Conservation (phyloP, 64 coral and sea anemone genomes). For the Stichodactyla helianthus region DNA sequence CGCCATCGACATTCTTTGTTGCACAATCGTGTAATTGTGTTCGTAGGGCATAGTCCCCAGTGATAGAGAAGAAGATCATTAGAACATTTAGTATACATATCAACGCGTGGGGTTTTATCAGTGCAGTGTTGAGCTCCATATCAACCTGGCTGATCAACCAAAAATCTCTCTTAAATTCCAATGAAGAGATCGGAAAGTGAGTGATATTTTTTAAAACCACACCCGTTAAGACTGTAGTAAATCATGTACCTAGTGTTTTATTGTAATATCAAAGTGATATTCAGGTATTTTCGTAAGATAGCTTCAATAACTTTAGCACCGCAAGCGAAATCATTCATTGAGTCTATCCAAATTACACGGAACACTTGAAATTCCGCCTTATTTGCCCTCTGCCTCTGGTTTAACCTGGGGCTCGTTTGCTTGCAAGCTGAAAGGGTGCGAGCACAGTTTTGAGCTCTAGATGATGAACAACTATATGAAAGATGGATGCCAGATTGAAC, state of each 20-base stretch:
- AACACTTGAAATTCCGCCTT: not conserved
- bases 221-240: no score
- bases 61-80: not conserved
- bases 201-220: no score
- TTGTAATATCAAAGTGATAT: no score
- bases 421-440: no score
- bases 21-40: not conserved
- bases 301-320: not conserved
- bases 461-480: not conserved
- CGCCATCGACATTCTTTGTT: not conserved
- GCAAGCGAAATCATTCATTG: not conserved
- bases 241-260: no score
- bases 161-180: no score
- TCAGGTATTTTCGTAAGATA: no score
- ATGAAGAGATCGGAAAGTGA: no score
- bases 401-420: not conserved
- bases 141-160: not conserved
- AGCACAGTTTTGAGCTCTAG: no score
- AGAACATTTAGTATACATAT: not conserved
- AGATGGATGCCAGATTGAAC: slow-evolving; percentile 1
- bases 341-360: not conserved
- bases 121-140: not conserved
- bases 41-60: not conserved
- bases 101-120: not conserved
- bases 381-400: not conserved